Percentiles rank a stretch among this genome's conserved stretches.
phyloP scores from a whole-genome alignment of 2,113 vertebrate genomes.

The Dromiciops gliroides region DNA sequence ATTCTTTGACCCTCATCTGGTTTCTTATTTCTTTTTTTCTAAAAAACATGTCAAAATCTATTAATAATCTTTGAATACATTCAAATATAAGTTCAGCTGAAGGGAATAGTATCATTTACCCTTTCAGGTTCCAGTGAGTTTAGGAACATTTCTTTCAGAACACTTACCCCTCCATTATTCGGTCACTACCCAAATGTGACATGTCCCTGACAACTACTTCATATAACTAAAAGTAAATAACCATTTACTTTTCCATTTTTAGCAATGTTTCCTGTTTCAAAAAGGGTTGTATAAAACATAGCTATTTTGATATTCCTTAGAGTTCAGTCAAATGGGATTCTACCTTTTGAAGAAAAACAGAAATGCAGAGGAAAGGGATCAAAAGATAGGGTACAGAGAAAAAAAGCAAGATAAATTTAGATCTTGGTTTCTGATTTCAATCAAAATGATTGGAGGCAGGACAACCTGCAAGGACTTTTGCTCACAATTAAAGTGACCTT shows the following conservation, averaged over 20 bases:
- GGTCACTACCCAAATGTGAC: background rate
- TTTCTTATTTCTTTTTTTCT: slow-evolving; percentile 58
- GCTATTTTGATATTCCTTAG: slow-evolving; percentile 38
- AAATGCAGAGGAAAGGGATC: slow-evolving; percentile 43
- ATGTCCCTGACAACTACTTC: background rate
- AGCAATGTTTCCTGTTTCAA: slow-evolving; percentile 62
- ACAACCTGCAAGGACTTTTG: no score
- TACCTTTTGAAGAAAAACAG: slow-evolving; percentile 61
- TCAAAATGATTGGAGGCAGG: no score
- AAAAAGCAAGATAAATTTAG: slow-evolving; percentile 32
- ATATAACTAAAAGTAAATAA: slow-evolving; percentile 50
- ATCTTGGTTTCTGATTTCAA: no score
- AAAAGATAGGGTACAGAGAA: slow-evolving; percentile 34
- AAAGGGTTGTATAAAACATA: slow-evolving; percentile 29
- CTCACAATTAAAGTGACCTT: no score
- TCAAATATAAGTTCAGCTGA: slow-evolving; percentile 61
- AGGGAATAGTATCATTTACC: slow-evolving; percentile 64
- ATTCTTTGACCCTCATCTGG: no score
- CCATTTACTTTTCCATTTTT: slow-evolving; percentile 60
- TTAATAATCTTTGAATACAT: slow-evolving; percentile 76
- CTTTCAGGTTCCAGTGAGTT: slow-evolving; percentile 44
- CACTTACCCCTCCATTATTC: slow-evolving; percentile 11
- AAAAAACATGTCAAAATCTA: slow-evolving; percentile 76
- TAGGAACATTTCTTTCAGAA: slow-evolving; percentile 50
- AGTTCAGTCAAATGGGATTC: slow-evolving; percentile 69